These are phyloP conservation scores for Anolis apletophallus DNA, from an alignment of 2,797 vertebrate genomes.

Conservation along the genomic window DNA sequence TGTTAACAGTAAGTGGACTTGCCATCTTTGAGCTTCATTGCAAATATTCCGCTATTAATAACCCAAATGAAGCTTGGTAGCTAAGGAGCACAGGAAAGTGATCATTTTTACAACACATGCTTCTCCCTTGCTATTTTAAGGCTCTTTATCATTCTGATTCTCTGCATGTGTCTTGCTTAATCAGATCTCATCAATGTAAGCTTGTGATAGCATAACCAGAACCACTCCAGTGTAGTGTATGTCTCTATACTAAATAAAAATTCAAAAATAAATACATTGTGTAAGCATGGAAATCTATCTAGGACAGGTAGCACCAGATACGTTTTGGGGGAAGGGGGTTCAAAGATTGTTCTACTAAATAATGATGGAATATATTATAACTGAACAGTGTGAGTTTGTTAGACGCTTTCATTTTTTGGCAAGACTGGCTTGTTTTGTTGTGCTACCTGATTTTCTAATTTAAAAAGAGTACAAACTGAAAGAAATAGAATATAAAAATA, in stretches of 20 bases:
- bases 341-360: constrained; percentile 15
- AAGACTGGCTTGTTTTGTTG: constrained; percentile 7
- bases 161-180: constrained; percentile 63
- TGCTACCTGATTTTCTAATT: constrained; percentile 32
- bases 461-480: constrained; percentile 32
- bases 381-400: not conserved
- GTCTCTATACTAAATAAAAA: constrained; percentile 18
- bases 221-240: constrained; percentile 28
- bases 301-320: not conserved
- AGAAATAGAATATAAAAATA: constrained; percentile 12
- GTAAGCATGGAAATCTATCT: not conserved
- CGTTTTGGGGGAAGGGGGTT: not conserved
- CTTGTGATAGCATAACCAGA: constrained; percentile 45
- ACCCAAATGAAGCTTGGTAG: not conserved
- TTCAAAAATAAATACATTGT: not conserved
- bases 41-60: constrained; percentile 39
- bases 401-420: constrained; percentile 36
- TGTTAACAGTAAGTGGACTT: constrained; percentile 31
- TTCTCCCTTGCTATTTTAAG: constrained; percentile 63
- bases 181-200: constrained; percentile 56
- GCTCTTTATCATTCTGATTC: constrained; percentile 49
- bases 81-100: constrained; percentile 56
- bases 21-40: constrained; percentile 33
- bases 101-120: constrained; percentile 56
- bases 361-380: constrained; percentile 11